phyloP scores from a whole-genome alignment of 1,140 invertebrate species.

The Pteromalus puparum region DNA sequence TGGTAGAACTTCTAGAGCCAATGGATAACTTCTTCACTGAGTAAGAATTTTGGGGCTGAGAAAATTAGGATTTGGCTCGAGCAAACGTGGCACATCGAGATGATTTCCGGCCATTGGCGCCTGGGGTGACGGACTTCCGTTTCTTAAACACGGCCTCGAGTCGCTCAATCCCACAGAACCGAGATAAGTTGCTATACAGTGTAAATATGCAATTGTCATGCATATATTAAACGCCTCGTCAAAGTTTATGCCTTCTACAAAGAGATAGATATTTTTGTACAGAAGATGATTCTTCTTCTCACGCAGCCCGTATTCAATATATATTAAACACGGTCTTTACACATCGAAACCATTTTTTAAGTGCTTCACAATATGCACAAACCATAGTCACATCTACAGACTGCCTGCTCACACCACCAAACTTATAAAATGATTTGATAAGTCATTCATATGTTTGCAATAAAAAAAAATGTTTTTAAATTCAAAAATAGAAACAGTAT shows the following conservation, averaged over 20 bases:
- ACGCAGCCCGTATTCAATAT: too few relatives aligned
- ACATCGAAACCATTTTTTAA: too few relatives aligned
- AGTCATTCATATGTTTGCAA: too few relatives aligned
- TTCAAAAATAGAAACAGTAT: too few relatives aligned
- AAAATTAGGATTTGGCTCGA: constrained; percentile 85
- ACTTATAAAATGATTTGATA: too few relatives aligned
- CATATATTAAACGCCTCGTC: background rate
- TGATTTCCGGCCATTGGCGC: constrained; percentile 85
- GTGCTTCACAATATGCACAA: too few relatives aligned
- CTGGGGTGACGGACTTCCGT: constrained; percentile 78
- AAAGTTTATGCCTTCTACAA: background rate
- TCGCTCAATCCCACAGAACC: constrained; percentile 75
- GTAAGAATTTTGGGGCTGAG: constrained; percentile 86
- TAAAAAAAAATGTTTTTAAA: too few relatives aligned
- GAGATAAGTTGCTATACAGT: constrained; percentile 71
- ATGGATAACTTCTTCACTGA: constrained; percentile 81
- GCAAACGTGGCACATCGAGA: constrained; percentile 83
- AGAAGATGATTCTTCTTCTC: background rate
- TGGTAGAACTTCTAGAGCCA: constrained; percentile 5
- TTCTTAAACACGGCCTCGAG: constrained; percentile 80
- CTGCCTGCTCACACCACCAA: too few relatives aligned
- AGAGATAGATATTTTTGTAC: background rate
- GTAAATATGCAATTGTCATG: constrained; percentile 36
- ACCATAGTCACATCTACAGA: too few relatives aligned
- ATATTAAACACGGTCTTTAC: too few relatives aligned